phyloP scores from a whole-genome alignment of 2,113 vertebrate species.

The Hyaena hyaena region DNA sequence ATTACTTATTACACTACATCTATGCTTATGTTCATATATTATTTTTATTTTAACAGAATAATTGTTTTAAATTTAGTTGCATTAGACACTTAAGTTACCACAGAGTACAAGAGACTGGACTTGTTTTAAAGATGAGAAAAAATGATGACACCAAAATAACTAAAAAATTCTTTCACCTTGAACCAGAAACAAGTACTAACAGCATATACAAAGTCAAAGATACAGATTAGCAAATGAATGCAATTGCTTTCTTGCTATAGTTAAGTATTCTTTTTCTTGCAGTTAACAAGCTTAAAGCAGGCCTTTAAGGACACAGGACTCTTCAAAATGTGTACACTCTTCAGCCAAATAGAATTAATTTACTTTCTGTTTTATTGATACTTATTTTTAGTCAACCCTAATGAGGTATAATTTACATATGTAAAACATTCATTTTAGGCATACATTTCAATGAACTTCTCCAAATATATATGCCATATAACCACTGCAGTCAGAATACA shows the following conservation, averaged over 20 bases:
- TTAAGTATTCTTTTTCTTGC: background rate
- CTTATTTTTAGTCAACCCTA: background rate
- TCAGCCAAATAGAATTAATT: background rate
- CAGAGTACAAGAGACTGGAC: background rate
- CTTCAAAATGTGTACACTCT: background rate
- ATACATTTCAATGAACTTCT: background rate
- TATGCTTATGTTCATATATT: background rate
- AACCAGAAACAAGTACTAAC: background rate
- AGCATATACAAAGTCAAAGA: background rate
- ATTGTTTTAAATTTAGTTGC: background rate
- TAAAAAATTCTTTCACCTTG: background rate
- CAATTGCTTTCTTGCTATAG: background rate
- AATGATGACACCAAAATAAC: background rate
- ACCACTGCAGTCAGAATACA: background rate
- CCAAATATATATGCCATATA: background rate
- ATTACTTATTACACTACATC: background rate
- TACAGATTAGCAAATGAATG: background rate
- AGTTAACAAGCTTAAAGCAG: background rate
- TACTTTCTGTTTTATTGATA: slow-evolving; percentile 38
- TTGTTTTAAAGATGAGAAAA: background rate
- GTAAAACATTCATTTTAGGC: background rate
- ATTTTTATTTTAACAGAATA: background rate
- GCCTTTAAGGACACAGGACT: background rate
- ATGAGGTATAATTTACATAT: background rate
- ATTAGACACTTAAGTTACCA: background rate